Evolutionary conservation across 1,140 invertebrate genomes (phyloP).

Genomic region (Drosophila sp.): DNA sequence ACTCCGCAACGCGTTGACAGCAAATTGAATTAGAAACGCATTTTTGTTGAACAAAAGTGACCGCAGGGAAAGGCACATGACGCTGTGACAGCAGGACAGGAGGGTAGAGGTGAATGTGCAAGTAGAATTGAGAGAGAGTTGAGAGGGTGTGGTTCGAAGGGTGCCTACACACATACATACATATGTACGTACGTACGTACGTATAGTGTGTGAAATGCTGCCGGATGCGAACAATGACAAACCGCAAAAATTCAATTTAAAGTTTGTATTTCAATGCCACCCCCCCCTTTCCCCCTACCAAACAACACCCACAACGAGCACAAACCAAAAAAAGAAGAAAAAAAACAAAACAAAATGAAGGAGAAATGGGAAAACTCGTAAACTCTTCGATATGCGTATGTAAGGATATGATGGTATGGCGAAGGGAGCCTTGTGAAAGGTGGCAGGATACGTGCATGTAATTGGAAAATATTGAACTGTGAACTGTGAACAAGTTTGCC

Average conservation of each 20-base stretch:
- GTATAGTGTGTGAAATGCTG: conserved; percentile 15
- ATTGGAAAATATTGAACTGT: conserved; percentile 74
- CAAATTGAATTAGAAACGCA: conserved; percentile 79
- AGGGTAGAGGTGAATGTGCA: not conserved
- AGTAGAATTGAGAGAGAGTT: not conserved
- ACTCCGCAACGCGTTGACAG: conserved; percentile 57
- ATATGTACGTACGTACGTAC: not conserved
- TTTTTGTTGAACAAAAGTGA: conserved; percentile 60
- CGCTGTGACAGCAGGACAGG: not conserved
- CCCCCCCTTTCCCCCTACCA: not conserved
- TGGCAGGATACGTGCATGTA: conserved; percentile 63
- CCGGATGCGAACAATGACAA: conserved; percentile 73
- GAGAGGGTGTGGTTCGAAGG: not conserved
- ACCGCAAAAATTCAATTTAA: conserved; percentile 80
- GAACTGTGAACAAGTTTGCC: conserved; percentile 40
- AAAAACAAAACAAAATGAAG: not conserved
- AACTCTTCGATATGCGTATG: conserved; percentile 17
- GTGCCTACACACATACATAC: not conserved
- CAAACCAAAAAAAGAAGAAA: conserved; percentile 7
- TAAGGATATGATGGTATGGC: not conserved
- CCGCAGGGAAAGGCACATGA: conserved; percentile 26
- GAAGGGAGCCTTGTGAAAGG: too few species aligned
- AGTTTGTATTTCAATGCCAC: conserved; percentile 70
- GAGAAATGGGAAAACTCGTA: conserved; percentile 4
- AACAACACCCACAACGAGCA: conserved; percentile 34